These are phyloP conservation scores for Sebastolobus altivelis DNA, from an alignment of 2,797 vertebrate genomes.

Conservation along the genomic window DNA sequence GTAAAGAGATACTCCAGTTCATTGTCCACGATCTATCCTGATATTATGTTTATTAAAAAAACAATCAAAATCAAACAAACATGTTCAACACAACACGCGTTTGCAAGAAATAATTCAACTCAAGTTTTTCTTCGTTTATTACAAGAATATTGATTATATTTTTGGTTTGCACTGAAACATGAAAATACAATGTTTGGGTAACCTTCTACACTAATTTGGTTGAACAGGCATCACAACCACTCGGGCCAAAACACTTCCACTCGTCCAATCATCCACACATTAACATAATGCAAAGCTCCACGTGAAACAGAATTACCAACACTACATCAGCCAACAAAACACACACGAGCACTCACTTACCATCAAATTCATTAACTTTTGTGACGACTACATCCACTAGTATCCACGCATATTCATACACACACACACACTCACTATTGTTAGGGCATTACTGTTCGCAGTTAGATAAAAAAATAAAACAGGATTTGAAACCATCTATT, in stretches of 20 bases:
- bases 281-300: constrained; percentile 62
- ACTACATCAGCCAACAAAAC: constrained; percentile 33
- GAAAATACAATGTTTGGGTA: constrained; percentile 77
- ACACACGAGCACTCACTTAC: constrained; percentile 25
- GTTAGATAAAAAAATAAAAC: constrained; percentile 67
- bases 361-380: constrained; percentile 1
- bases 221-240: constrained; percentile 65
- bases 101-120: constrained; percentile 30
- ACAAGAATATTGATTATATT: constrained; percentile 86
- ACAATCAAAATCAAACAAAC: neutral
- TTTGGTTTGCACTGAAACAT: constrained; percentile 80
- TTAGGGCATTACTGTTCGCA: constrained; percentile 42
- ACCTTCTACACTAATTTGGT: constrained; percentile 71
- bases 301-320: constrained; percentile 42
- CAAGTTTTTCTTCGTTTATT: constrained; percentile 79
- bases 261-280: constrained; percentile 40
- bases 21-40: neutral
- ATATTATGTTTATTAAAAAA: neutral
- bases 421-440: constrained; percentile 31
- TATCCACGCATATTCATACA: constrained; percentile 12
- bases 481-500: constrained; percentile 57
- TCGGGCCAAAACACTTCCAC: constrained; percentile 41
- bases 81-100: neutral
- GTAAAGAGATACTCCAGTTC: neutral
- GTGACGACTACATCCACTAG: constrained; percentile 13